Conservation (phyloP, 1,140 invertebrate genomes). For the Platyura marginata region DNA sequence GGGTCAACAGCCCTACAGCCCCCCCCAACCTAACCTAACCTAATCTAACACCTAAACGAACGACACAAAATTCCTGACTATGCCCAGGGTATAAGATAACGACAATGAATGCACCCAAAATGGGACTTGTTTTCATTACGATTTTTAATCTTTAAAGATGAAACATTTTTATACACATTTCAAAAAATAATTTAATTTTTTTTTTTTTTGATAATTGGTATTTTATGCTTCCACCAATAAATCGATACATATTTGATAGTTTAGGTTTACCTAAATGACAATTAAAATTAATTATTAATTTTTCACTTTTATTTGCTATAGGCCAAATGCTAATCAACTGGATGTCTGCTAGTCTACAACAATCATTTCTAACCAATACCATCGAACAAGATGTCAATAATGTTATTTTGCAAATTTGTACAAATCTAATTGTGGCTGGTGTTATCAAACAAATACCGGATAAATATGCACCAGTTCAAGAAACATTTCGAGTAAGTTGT, state of each 20-base stretch:
- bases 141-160: too few relatives aligned
- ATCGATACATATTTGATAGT: neutral
- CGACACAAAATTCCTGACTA: too few relatives aligned
- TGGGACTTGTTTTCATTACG: too few relatives aligned
- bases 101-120: too few relatives aligned
- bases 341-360: slow-evolving; percentile 49
- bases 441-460: slow-evolving; percentile 62
- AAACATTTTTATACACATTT: too few relatives aligned
- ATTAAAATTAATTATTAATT: neutral
- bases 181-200: too few relatives aligned
- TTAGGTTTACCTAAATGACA: neutral
- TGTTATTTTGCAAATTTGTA: slow-evolving; percentile 64
- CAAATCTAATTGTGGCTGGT: slow-evolving; percentile 72
- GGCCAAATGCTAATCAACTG: slow-evolving; percentile 82
- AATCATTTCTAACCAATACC: neutral
- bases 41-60: too few relatives aligned
- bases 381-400: slow-evolving; percentile 52
- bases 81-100: too few relatives aligned
- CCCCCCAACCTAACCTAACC: too few relatives aligned
- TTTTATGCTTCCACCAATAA: too few relatives aligned
- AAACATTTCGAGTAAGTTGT: slow-evolving; percentile 59
- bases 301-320: slow-evolving; percentile 23
- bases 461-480: slow-evolving; percentile 38
- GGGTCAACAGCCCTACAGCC: too few relatives aligned
- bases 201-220: too few relatives aligned